Evolutionary conservation across 2,113 vertebrate genomes (phyloP).

Genomic region (Notiomystis cincta): DNA sequence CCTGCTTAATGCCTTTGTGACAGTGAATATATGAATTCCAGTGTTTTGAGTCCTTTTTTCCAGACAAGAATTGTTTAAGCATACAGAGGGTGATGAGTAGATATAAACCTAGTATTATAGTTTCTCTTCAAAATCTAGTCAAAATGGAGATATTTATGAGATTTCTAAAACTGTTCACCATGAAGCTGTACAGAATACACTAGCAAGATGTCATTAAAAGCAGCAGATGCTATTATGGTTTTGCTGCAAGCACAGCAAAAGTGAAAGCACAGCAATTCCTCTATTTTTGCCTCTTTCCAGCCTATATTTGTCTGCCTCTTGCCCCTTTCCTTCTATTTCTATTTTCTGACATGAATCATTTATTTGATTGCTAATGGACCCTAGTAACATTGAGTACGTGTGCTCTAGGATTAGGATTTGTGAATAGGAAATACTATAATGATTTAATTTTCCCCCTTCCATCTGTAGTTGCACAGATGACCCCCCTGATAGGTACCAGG

Average conservation of each 20-base stretch:
- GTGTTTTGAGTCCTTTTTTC: not conserved
- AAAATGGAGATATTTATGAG: not conserved
- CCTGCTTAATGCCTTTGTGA: not conserved
- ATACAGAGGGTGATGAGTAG: not conserved
- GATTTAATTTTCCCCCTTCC: not conserved
- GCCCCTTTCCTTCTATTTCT: not conserved
- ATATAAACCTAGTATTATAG: not conserved
- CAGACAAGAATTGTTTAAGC: not conserved
- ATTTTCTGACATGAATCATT: not conserved
- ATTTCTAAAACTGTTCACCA: not conserved
- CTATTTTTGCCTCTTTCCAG: not conserved
- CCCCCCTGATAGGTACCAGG: not conserved
- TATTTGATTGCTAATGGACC: not conserved
- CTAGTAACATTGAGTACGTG: not conserved
- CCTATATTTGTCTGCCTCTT: not conserved
- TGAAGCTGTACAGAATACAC: not conserved
- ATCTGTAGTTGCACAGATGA: not conserved
- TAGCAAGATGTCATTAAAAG: not conserved
- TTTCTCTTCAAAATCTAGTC: not conserved
- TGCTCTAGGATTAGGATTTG: not conserved
- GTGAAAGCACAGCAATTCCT: not conserved
- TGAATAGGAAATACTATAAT: not conserved
- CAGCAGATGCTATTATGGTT: not conserved
- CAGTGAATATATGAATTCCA: not conserved
- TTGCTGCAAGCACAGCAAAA: not conserved